Evolutionary conservation across 2,888 invertebrate genomes (phyloP).

Genomic region (Heliconius cydno): DNA sequence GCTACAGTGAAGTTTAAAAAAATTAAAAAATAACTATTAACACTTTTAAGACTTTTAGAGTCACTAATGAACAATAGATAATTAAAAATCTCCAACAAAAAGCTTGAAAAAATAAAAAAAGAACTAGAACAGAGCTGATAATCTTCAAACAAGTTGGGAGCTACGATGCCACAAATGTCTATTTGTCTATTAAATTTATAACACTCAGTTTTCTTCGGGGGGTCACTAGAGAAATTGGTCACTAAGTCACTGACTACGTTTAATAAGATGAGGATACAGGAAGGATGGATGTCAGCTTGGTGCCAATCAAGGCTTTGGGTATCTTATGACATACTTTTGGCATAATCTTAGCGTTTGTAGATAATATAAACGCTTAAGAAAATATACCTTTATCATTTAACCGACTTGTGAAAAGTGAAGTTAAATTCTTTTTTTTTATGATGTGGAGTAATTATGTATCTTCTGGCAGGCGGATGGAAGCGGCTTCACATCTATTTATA

Average conservation of each 20-base stretch:
- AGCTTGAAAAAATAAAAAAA: no score
- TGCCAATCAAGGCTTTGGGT: conserved; percentile 2
- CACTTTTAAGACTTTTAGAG: no score
- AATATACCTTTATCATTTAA: conserved; percentile 4
- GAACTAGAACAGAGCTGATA: no score
- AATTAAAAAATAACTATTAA: no score
- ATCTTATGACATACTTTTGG: background rate
- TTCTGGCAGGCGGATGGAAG: background rate
- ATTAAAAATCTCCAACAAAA: no score
- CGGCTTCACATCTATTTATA: background rate
- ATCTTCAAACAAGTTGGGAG: background rate
- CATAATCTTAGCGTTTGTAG: background rate
- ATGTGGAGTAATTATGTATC: background rate
- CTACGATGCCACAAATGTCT: background rate
- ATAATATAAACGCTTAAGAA: background rate
- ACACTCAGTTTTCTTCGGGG: background rate
- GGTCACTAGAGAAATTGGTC: background rate
- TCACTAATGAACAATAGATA: no score
- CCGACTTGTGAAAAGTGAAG: background rate
- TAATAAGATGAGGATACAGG: background rate
- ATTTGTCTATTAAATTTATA: background rate
- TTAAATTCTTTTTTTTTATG: background rate
- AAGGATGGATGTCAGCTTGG: background rate
- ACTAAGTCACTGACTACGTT: background rate
- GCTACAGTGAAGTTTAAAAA: no score